Conservation (phyloP, 2,888 invertebrate species). For the Tenthredo scrophulariae region DNA sequence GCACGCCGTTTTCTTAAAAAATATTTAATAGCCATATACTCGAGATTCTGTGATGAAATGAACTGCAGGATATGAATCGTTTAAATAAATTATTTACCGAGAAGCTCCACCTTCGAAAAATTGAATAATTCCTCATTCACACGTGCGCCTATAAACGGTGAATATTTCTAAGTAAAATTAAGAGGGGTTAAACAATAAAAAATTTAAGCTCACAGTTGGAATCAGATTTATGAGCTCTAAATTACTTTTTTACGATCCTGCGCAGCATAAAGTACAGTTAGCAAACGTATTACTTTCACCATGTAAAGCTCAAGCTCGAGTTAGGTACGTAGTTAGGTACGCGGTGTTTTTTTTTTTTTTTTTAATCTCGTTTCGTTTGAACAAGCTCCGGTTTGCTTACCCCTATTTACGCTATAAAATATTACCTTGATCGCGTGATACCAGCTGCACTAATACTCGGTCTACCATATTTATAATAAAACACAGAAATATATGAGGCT, state of each 20-base stretch:
- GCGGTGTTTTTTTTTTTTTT: background rate
- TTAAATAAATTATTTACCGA: background rate
- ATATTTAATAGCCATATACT: background rate
- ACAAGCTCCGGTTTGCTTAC: slow-evolving; percentile 22
- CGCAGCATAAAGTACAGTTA: slow-evolving; percentile 1
- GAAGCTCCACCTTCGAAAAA: background rate
- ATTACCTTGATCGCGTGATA: background rate
- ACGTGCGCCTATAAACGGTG: background rate
- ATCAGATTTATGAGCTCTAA: background rate
- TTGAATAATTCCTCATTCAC: background rate
- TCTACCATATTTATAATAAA: no score
- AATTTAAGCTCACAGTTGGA: background rate
- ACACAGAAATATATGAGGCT: no score
- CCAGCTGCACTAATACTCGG: background rate
- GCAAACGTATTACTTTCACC: slow-evolving; percentile 11
- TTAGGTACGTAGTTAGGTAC: background rate
- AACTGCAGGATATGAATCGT: background rate
- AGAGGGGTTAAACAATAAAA: background rate
- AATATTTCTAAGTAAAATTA: background rate
- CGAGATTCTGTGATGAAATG: background rate
- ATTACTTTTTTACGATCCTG: slow-evolving; percentile 9
- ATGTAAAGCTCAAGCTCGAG: background rate
- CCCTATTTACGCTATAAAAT: background rate
- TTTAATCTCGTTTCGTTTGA: slow-evolving; percentile 30
- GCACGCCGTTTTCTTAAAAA: background rate